Base-by-base conservation (phyloP, 1,140 invertebrate genomes). In the Dryas iulia region DNA sequence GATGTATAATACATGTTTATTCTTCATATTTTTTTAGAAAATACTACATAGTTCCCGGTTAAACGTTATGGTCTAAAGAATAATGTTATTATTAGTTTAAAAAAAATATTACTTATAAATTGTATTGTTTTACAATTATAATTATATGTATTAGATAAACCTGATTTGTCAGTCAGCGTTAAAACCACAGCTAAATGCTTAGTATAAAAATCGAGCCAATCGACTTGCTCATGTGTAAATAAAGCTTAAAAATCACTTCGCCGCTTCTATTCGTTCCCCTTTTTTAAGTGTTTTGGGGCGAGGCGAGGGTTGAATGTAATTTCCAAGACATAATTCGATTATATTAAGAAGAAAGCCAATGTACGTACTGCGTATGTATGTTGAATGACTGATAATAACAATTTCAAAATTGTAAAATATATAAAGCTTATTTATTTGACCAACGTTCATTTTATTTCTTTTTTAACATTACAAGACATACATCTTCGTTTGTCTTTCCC, bases 171-270 rank as follows among this genome's bases (percentile, higher is more conserved):
- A 23, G 5, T 53, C 52, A 11, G 11, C 2, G 10, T 54, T 21
- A 35, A 39, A 68, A 47, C 52, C 59, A 59, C 66, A 61, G 33
- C 47, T 33, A 26, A 59, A 61, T 61, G 30, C 31, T 23, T 25
- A 59, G 31, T 28, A 62, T 30, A 62, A 66, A 47, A 73, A 28
- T 25, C 30, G 53, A 59, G 67, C 77, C 81, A 79, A 81, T 79
- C 76, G 75, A 74, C 76, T 81, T 71, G 66, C 74, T 67, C 70
- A 65, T 59, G 59, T 75, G 78, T 79, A 81, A 81, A 86, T 82
- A 81, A 76, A 82, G 79, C 78, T 85, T 82, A 85, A 81, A 86
- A 81, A 82, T 84, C 80, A 81, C 78, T 84, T 77, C 59, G 59
- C 64, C 61, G 64, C 67, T 69, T 62, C 31, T 72, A 67, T 71